Percentiles rank a stretch among this genome's conserved stretches.
Conservation (phyloP, 2,797 vertebrate genomes). For the Anguilla marmorata region DNA sequence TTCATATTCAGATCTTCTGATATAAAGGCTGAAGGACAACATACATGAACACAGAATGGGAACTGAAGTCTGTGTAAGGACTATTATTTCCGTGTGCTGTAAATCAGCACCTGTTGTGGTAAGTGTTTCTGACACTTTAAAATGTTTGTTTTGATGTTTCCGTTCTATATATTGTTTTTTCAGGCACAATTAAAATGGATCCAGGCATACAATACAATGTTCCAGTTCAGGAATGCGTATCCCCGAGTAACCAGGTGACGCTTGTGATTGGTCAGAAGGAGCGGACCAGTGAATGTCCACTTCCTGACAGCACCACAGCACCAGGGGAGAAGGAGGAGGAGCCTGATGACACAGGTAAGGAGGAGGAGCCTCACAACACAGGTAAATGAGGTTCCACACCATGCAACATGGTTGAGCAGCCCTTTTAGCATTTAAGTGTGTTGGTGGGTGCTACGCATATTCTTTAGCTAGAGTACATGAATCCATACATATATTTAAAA, state of each 20-base stretch:
- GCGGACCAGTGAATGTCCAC: background rate
- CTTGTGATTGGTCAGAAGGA: background rate
- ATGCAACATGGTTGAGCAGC: no score
- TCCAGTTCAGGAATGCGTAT: background rate
- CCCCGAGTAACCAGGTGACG: background rate
- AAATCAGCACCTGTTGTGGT: background rate
- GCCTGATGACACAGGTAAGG: slow-evolving; percentile 41
- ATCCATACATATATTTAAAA: background rate
- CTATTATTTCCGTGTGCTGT: background rate
- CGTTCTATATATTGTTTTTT: background rate
- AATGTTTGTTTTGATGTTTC: background rate
- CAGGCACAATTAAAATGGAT: background rate
- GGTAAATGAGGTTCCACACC: background rate
- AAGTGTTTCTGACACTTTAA: background rate
- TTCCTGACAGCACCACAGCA: slow-evolving; percentile 18
- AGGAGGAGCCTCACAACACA: slow-evolving; percentile 26
- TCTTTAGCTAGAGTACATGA: background rate
- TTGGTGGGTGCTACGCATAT: background rate
- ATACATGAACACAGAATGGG: background rate
- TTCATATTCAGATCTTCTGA: background rate
- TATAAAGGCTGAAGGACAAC: background rate
- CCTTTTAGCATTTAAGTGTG: background rate
- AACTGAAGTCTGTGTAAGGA: background rate
- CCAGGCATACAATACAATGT: background rate
- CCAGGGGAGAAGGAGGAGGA: slow-evolving; percentile 50